Percentiles rank a stretch among this genome's conserved stretches.
Evolutionary conservation across 2,888 invertebrate species (phyloP).

Genomic region (Villa cingulata): DNA sequence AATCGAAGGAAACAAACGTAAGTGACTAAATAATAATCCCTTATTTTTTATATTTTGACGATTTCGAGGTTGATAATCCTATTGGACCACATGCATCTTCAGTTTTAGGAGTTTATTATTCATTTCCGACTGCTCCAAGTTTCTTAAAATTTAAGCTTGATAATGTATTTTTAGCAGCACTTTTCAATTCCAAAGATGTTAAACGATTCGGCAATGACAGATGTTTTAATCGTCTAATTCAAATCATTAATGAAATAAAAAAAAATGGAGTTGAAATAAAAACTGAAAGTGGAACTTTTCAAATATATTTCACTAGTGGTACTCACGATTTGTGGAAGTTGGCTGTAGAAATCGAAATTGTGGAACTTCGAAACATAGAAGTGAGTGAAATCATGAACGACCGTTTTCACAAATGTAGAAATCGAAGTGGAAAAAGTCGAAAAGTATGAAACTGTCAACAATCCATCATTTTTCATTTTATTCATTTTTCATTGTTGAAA

Average conservation of each 20-base stretch:
- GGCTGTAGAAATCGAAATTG: no score
- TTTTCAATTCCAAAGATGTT: neutral
- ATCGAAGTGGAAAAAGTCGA: no score
- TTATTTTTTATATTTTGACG: constrained; percentile 5
- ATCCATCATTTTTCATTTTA: no score
- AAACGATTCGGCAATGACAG: neutral
- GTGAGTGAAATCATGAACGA: no score
- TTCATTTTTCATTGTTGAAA: no score
- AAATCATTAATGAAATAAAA: neutral
- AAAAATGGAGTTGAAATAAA: neutral
- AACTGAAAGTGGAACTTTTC: neutral
- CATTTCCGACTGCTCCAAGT: neutral
- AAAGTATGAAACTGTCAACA: no score
- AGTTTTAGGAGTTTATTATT: neutral
- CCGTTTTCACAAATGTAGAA: no score
- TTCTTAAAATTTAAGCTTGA: neutral
- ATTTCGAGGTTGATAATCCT: constrained; percentile 9
- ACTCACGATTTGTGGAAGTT: no score
- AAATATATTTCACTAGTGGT: neutral
- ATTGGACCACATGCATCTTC: constrained; percentile 5
- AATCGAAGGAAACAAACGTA: neutral
- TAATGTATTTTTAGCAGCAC: neutral
- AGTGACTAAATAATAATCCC: neutral
- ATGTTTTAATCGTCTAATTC: neutral
- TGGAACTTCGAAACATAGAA: no score